Evolutionary conservation across 2,113 vertebrate species (phyloP).

Genomic region (rat (Rattus norvegicus)): GRCr8 NC_086037.1:47420501-47421000

Average conservation of each 20-base stretch:
- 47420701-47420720: background rate
- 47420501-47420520: background rate
- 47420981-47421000: background rate
- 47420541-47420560: background rate
- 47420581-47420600: background rate
- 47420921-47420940: background rate
- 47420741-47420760: background rate
- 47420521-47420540: background rate
- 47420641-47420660: background rate
- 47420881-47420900: background rate
- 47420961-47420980: background rate
- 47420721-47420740: background rate
- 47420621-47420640: background rate
- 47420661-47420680: conserved; percentile 16
- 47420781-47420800: background rate
- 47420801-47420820: background rate
- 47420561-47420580: background rate
- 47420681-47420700: background rate
- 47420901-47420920: background rate
- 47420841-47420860: background rate
- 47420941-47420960: background rate
- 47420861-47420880: background rate
- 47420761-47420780: background rate
- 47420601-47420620: background rate
- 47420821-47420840: background rate